These are phyloP conservation scores for Anoplopoma fimbria DNA, from an alignment of 2,113 vertebrate genomes.

Conservation along the genomic window DNA sequence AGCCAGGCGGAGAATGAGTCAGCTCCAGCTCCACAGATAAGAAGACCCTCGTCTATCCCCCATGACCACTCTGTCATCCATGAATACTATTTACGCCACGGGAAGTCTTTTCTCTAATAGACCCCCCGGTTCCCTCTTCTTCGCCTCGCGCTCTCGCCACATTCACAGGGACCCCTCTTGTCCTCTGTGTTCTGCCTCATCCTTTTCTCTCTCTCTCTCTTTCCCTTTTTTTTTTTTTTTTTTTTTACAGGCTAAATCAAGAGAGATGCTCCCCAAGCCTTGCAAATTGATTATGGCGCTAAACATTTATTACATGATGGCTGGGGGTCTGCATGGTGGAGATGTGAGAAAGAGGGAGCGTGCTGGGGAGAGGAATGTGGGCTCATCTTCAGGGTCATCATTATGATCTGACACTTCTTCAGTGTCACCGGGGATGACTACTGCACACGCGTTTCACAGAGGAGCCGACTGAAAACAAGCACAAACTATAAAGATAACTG, in stretches of 20 bases:
- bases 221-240: constrained; percentile 58
- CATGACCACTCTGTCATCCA: constrained; percentile 82
- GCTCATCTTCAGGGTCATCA: constrained; percentile 66
- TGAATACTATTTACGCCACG: constrained; percentile 84
- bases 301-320: constrained; percentile 86
- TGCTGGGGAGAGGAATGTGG: constrained; percentile 64
- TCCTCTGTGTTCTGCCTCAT: constrained; percentile 71
- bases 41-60: constrained; percentile 77
- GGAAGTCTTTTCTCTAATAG: constrained; percentile 82
- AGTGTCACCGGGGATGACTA: constrained; percentile 32
- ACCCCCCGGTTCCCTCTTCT: constrained; percentile 59
- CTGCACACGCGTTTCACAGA: constrained; percentile 18
- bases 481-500: constrained; percentile 42
- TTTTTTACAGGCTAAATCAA: constrained; percentile 77
- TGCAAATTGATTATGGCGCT: constrained; percentile 85
- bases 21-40: constrained; percentile 76
- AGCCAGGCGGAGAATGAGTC: constrained; percentile 81
- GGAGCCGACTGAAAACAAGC: constrained; percentile 33
- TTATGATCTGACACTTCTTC: constrained; percentile 61
- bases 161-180: constrained; percentile 70
- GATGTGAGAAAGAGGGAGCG: constrained; percentile 64
- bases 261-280: constrained; percentile 84
- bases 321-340: constrained; percentile 70
- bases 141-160: constrained; percentile 49
- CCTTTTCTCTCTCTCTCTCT: constrained; percentile 66